phyloP scores from a whole-genome alignment of 1,140 invertebrate genomes.

The Ceratosolen solmsi region DNA sequence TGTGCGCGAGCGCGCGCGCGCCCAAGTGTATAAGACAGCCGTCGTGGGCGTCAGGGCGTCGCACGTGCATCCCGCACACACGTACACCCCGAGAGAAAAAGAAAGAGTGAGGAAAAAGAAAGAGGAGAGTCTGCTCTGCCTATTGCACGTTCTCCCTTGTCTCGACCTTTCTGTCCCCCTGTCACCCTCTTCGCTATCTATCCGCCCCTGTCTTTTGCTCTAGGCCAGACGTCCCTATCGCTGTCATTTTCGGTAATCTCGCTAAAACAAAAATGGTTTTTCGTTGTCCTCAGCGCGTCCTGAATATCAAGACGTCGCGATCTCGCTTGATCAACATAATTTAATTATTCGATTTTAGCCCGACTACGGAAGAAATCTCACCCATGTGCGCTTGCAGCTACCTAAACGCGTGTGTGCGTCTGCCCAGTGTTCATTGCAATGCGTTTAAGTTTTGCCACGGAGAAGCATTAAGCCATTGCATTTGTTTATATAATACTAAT shows the following conservation, averaged over 20 bases:
- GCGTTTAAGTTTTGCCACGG: too few species aligned
- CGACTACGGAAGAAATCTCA: not conserved
- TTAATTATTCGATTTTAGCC: not conserved
- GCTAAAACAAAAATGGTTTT: not conserved
- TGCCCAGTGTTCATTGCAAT: too few species aligned
- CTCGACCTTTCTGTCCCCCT: not conserved
- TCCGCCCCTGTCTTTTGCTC: not conserved
- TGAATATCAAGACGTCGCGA: not conserved
- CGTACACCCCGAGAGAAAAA: not conserved
- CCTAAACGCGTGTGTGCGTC: too few species aligned
- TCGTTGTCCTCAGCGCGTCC: not conserved
- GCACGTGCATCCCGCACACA: conserved; percentile 19
- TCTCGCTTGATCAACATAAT: not conserved
- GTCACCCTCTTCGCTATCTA: not conserved
- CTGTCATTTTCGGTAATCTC: conserved; percentile 1
- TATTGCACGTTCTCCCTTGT: not conserved
- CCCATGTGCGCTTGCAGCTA: too few species aligned
- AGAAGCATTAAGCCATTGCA: too few species aligned
- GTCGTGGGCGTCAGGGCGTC: conserved; percentile 17
- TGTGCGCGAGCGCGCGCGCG: not conserved
- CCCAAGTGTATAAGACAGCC: not conserved
- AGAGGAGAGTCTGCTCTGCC: not conserved
- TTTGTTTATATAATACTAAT: too few species aligned
- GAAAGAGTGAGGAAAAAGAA: not conserved
- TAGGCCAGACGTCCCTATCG: conserved; percentile 9